Base-by-base conservation (phyloP, 2,113 vertebrate genomes). In the Brienomyrus brachyistius region DNA sequence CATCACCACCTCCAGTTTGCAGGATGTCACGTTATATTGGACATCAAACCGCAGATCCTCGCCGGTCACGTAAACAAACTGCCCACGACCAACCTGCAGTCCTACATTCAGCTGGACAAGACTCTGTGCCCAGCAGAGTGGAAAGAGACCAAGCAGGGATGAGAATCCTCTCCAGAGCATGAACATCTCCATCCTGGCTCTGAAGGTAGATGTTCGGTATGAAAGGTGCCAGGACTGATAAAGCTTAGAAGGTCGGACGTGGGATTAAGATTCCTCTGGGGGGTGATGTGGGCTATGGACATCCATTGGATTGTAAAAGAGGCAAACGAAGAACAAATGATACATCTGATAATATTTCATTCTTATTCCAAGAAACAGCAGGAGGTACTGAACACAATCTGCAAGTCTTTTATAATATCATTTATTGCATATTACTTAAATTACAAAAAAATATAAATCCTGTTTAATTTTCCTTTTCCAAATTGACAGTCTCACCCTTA, bases 1-100 rank as follows among this genome's bases (percentile, higher is more conserved):
- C 91, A 94, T 93, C 89, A 96, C 92, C 35, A 93, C 94, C 92
- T 96, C 94, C 90, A 96, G 95, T 92, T 97, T 97, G 90, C 95
- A 95, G 89, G 93, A 91, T 90, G 95, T 13, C 0, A 90, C 90
- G 0, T 89, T 56, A 21, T 89, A 56, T 2, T 93, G 92, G 90
- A 91, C 91, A 85, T 31, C 1, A 2, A 97, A 93, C 90, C 2
- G 7, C 85, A 95, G 93, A 82, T 95, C 91, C 19, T 92, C 92
- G 80, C 93, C 87, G 0, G 91, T 95, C 92, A 96, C 0, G 2
- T 92, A 94, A 6, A 91, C 95, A 2, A 94, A 93, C 21, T 93
- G 93, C 9, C 97, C 96, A 74, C 94, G 93, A 74, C 90, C 87
- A 0, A 88, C 94, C 77, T 89, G 91, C 90, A 96, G 90, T 4